Evolutionary conservation across 2,113 vertebrate species (phyloP), one percentile per base, ranked within the genome.

Genomic region (Ovibos moschatus): DNA sequence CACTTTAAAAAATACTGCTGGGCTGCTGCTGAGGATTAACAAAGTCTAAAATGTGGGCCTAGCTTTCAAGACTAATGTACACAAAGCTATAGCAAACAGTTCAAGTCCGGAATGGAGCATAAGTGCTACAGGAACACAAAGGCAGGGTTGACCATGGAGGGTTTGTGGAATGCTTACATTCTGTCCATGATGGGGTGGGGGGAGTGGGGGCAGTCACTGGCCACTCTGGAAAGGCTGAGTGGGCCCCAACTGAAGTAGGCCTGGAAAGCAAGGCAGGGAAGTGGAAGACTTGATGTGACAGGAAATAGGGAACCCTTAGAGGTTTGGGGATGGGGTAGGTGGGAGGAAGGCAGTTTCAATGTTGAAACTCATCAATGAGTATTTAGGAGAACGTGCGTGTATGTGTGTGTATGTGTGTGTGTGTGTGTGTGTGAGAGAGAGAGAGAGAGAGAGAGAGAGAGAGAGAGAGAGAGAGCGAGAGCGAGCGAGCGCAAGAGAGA

Each of bases 291-390:
- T 89, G 43, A 57, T 89, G 30, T 93, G 86, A 57, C 76, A 81
- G 71, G 50, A 64, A 57, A n/a, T 25, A 33, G 88, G 43, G 50
- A 89, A 74, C 9, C 8, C 60, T 64, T 45, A 36, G 86, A 87
- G n/a, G 40, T 64, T 90, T 95, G 53, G 25, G 55, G 60, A 79
- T 16, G 67, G n/a, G 53, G 28, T 16, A 12, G 21, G 45, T 97
- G 57, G 25, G 51, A 51, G n/a, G 64, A 92, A 89, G 90, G 53
- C 47, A 50, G 47, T 51, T 78, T 92, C 47, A 45, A 47, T 82
- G 64, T 50, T 97, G 90, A 87, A 96, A 92, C 40, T 85, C 62
- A 90, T 96, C 92, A 89, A 30, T 40, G 2, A 64, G 71, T n/a
- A 76, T 95, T 96, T 43, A 53, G 67, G 50, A 87, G 71, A 71